Base-by-base conservation (phyloP, 2,113 vertebrate genomes). In the Atlantisia rogersi region DNA sequence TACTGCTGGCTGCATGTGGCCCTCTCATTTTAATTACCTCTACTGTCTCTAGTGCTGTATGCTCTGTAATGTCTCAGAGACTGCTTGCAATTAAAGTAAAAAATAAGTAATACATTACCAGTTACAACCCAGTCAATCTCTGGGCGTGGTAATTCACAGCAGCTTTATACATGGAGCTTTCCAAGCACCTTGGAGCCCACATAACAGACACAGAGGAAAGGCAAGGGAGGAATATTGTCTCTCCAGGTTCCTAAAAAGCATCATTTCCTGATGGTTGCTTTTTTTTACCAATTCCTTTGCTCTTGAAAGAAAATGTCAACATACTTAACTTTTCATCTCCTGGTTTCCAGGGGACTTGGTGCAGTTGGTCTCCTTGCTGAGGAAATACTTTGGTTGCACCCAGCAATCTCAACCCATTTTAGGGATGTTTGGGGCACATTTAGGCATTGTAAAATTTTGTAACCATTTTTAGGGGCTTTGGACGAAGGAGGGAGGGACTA, bases 11-110 rank as follows among this genome's bases (percentile, higher is more conserved):
- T 96, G 97, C 25, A 73, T 96, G 97, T 97, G 97, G 95, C 97
- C 95, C 97, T 95, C 93, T 97, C 94, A 7, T 96, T 97, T 97
- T 98, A 97, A 98, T 98, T 96, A 97, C 95, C 97, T 97, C 96
- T 98, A 96, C 98, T 97, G 97, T 91, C 96, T 92, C 97, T 93
- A 94, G 95, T 94, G 69, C 96, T 97, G 48, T 95, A 90, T 94
- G 96, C 97, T 97, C 97, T 95, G 37, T 90, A 97, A 97, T 93
- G 95, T 97, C 96, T 97, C 97, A 92, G 94, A 97, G 91, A 78
- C 95, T 97, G 97, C 96, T 96, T 92, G 97, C 97, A 97, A 97
- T 98, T 98, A 97, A 97, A 97, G 96, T 91, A 90, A 89, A 95
- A 97, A 98, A 98, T 95, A 97, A 98, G 95, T 94, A 91, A 96